phyloP scores from a whole-genome alignment of 2,113 vertebrate genomes.

The Crotophaga sulcirostris region DNA sequence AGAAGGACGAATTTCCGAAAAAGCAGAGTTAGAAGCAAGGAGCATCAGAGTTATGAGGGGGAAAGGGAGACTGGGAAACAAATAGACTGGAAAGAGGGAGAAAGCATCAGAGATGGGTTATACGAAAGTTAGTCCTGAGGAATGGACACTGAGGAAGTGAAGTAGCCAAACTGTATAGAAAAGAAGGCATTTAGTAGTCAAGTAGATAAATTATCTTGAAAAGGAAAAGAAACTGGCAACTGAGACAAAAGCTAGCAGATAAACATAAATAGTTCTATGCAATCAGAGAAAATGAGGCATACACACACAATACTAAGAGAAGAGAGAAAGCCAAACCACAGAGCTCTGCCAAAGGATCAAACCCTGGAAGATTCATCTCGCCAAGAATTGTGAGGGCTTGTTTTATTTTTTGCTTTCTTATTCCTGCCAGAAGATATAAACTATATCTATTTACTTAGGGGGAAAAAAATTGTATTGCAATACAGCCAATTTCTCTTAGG shows the following conservation, averaged over 20 bases:
- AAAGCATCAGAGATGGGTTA: neutral
- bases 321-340: slow-evolving; percentile 17
- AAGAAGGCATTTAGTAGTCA: neutral
- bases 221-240: neutral
- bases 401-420: slow-evolving; percentile 38
- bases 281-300: slow-evolving; percentile 4
- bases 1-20: neutral
- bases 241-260: neutral
- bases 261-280: slow-evolving; percentile 1
- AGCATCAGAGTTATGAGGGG: neutral
- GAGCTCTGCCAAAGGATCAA: slow-evolving; percentile 18
- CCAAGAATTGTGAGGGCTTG: neutral
- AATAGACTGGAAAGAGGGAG: neutral
- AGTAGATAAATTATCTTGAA: neutral
- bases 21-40: neutral
- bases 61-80: neutral
- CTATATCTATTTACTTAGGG: slow-evolving; percentile 13
- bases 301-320: neutral
- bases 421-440: slow-evolving; percentile 21
- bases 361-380: neutral
- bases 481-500: neutral
- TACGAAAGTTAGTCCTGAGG: neutral
- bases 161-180: neutral
- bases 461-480: neutral
- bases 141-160: neutral